These are phyloP conservation scores for Picus viridis DNA, from an alignment of 2,797 vertebrate species.

Conservation along the genomic window DNA sequence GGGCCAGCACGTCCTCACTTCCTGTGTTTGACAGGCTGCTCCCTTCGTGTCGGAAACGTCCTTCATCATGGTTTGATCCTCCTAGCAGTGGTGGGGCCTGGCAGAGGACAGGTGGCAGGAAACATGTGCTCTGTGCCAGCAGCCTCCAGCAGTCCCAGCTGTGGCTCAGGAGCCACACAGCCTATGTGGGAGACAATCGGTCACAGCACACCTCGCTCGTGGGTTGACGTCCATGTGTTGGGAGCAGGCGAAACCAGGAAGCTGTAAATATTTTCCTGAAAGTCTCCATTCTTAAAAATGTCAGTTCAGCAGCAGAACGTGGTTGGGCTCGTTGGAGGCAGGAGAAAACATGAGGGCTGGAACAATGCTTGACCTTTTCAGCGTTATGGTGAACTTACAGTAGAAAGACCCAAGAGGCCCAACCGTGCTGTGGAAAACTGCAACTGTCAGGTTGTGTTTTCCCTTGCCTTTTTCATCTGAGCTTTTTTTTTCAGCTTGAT, in stretches of 20 bases:
- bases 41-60: not conserved
- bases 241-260: constrained; percentile 30
- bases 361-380: constrained; percentile 71
- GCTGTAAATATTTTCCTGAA: constrained; percentile 53
- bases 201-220: not conserved
- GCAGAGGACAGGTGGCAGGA: constrained; percentile 53
- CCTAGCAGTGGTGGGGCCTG: accelerated
- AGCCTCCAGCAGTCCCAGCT: not conserved
- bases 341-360: not conserved
- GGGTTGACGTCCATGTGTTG: accelerated
- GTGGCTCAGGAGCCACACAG: accelerated
- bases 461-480: constrained; percentile 11
- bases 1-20: constrained; percentile 4
- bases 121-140: not conserved
- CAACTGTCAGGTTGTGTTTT: constrained; percentile 56
- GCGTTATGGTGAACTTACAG: constrained; percentile 29
- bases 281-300: constrained; percentile 39
- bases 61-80: not conserved
- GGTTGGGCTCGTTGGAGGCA: constrained; percentile 22
- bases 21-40: constrained; percentile 52
- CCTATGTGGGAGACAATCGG: not conserved
- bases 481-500: constrained; percentile 16
- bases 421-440: constrained; percentile 21
- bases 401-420: constrained; percentile 63
- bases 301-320: not conserved